These are phyloP conservation scores for Phalloptychus januarius DNA, from an alignment of 2,797 vertebrate species.

Conservation along the genomic window DNA sequence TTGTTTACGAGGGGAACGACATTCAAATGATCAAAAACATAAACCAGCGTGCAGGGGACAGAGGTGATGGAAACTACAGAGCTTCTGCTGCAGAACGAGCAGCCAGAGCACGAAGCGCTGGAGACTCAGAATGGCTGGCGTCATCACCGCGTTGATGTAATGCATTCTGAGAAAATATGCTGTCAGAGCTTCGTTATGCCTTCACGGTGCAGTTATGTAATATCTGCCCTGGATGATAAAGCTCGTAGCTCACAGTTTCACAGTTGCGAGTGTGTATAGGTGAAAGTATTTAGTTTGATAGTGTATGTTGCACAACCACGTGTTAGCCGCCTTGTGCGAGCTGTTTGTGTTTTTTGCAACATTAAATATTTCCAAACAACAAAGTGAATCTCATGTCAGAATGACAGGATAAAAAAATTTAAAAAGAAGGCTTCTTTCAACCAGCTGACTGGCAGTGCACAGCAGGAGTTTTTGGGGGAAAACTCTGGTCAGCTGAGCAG, in stretches of 20 bases:
- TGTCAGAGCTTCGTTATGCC: slow-evolving; percentile 5
- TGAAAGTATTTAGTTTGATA: background rate
- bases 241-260: background rate
- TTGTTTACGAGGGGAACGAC: background rate
- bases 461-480: background rate
- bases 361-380: background rate
- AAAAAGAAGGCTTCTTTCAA: background rate
- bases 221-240: slow-evolving; percentile 19
- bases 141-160: background rate
- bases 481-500: background rate
- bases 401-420: background rate
- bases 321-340: background rate
- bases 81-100: slow-evolving; percentile 1
- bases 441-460: background rate
- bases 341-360: background rate
- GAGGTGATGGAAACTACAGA: slow-evolving; percentile 5
- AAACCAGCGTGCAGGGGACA: background rate
- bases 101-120: background rate
- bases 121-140: background rate
- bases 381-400: background rate
- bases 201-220: slow-evolving; percentile 30
- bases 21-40: background rate
- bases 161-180: slow-evolving; percentile 2
- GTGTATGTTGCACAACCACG: background rate
- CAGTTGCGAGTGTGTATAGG: background rate